A percentile compares a stretch with the other conserved stretches of the same genome.
These are phyloP conservation scores for Agonopterix alstromeriana DNA, from an alignment of 2,888 invertebrate species.

Conservation along the genomic window DNA sequence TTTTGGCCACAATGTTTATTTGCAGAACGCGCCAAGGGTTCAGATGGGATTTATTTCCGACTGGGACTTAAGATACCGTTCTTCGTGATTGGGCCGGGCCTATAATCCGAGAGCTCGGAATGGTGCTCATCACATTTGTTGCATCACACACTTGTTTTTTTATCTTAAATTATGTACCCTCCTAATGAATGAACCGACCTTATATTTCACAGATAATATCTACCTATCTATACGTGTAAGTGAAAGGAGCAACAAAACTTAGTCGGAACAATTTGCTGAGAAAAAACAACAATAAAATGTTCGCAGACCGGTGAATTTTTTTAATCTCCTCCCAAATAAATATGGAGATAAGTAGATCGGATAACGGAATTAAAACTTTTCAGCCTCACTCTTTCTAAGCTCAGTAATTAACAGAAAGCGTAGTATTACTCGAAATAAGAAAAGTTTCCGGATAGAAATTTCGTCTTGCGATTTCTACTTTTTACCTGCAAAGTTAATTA, in stretches of 20 bases:
- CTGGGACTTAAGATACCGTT: slow-evolving; percentile 44
- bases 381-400: slow-evolving; percentile 28
- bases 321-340: slow-evolving; percentile 13
- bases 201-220: no score
- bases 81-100: slow-evolving; percentile 42
- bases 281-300: not conserved
- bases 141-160: not conserved
- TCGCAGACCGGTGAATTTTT: slow-evolving; percentile 7
- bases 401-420: slow-evolving; percentile 54
- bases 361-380: slow-evolving; percentile 43
- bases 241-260: not conserved
- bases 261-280: not conserved
- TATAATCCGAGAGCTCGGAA: slow-evolving; percentile 36
- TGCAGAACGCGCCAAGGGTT: slow-evolving; percentile 43
- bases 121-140: slow-evolving; percentile 1
- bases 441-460: slow-evolving; percentile 50
- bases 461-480: slow-evolving; percentile 40
- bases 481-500: slow-evolving; percentile 63
- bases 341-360: slow-evolving; percentile 18
- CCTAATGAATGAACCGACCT: no score
- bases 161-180: slow-evolving; percentile 3
- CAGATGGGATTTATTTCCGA: slow-evolving; percentile 53
- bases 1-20: slow-evolving; percentile 53
- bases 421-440: slow-evolving; percentile 48
- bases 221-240: no score